Evolutionary conservation across 2,888 invertebrate species (phyloP).

Genomic region (Cylindroiulus punctatus): DNA sequence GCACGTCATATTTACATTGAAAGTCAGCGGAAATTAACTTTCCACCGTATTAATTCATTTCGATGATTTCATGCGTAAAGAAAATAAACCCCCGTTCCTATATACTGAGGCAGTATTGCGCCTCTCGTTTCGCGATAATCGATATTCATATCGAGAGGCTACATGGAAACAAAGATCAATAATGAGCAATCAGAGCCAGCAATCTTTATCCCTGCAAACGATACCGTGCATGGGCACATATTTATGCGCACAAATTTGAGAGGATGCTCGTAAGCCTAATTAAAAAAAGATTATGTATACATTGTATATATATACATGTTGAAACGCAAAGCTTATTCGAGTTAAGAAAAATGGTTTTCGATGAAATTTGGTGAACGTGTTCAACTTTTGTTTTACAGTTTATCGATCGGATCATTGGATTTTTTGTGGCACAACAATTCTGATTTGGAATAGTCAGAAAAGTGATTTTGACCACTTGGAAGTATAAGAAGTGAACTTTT

Average conservation of each 20-base stretch:
- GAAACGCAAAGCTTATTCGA: background rate
- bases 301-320: background rate
- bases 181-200: constrained; percentile 43
- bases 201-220: background rate
- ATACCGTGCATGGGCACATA: background rate
- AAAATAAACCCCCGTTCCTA: background rate
- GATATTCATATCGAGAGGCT: constrained; percentile 39
- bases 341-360: too few species aligned
- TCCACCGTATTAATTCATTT: constrained; percentile 45
- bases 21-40: constrained; percentile 47
- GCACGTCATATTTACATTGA: constrained; percentile 28
- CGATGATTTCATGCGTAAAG: constrained; percentile 47
- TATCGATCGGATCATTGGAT: too few species aligned
- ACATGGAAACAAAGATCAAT: constrained; percentile 41
- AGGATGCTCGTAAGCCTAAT: constrained; percentile 7
- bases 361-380: too few species aligned
- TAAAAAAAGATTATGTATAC: background rate
- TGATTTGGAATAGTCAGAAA: too few species aligned
- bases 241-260: background rate
- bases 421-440: too few species aligned
- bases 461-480: too few species aligned
- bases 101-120: background rate
- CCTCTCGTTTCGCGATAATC: constrained; percentile 15
- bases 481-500: too few species aligned
- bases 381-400: too few species aligned